Conservation (phyloP, 2,888 invertebrate genomes). For the Arge pagana region DNA sequence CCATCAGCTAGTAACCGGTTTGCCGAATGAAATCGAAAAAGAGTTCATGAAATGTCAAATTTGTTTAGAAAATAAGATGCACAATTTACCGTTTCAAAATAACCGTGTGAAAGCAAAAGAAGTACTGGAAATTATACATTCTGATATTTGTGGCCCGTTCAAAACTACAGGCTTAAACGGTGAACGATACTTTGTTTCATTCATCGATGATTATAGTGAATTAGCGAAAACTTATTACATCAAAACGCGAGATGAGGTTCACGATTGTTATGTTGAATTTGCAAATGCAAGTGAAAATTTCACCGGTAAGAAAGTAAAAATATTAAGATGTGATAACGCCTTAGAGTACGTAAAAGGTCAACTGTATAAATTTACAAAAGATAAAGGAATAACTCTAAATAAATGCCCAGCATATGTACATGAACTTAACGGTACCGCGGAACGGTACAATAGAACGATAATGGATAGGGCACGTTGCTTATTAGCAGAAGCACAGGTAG, state of each 20-base stretch:
- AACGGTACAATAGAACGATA: constrained; percentile 24
- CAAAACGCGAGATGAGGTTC: constrained; percentile 33
- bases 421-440: constrained; percentile 19
- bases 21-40: constrained; percentile 29
- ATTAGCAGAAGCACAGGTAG: constrained; percentile 20
- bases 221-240: constrained; percentile 30
- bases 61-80: constrained; percentile 33
- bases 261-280: constrained; percentile 30
- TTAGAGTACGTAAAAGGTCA: constrained; percentile 27
- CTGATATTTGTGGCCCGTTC: constrained; percentile 29
- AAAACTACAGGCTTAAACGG: constrained; percentile 27
- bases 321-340: constrained; percentile 34
- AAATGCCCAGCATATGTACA: constrained; percentile 24
- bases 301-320: constrained; percentile 26
- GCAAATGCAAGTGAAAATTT: constrained; percentile 28
- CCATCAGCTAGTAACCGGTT: constrained; percentile 29
- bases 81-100: constrained; percentile 34
- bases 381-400: constrained; percentile 26
- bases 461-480: constrained; percentile 25
- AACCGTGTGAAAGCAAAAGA: constrained; percentile 29
- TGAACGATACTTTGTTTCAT: constrained; percentile 34
- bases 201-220: constrained; percentile 37
- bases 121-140: constrained; percentile 29
- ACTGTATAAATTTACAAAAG: constrained; percentile 25
- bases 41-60: constrained; percentile 31